Evolutionary conservation across 2,888 invertebrate species (phyloP), one percentile per base, ranked within the genome.

Genomic region (Agapostemon virescens): DNA sequence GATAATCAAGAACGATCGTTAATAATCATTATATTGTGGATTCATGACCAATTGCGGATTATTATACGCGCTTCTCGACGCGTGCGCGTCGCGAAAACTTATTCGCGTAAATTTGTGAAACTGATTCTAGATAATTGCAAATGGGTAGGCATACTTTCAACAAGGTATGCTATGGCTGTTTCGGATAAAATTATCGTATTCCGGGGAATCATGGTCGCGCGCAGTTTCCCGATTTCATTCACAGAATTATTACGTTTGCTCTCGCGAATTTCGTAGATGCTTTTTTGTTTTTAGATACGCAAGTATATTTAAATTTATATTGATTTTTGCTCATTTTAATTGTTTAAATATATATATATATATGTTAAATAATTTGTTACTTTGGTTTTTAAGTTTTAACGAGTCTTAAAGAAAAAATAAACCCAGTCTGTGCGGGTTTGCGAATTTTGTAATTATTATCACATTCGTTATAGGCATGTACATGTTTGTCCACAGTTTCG

Each of bases 31-130:
- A 64, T 49, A 64, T 38, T 42, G 33, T 36, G 23, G 30, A 45
- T 64, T 72, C 63, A 64, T 72, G 33, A 64, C 49, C 72, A 45
- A 72, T 64, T 72, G 33, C 49, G 63, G 63, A 49, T 64, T 72
- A 63, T 45, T 72, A 52, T 64, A 11, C 40, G 40, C 61, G 30
- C 33, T 63, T 67, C 52, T 63, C 52, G 52, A 38, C 30, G 30
- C 63, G 45, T 33, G 63, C 40, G 61, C 17, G 26, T 23, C 61
- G 15, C 42, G 63, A 63, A 71, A 71, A 55, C 71, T 71, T 71
- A 71, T 71, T 42, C 45, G 33, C 45, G 63, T 63, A 63, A 71
- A 63, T 72, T 64, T 36, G 64, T 36, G 63, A 36, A 36, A 36
- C 49, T 49, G 45, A 68, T 68, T 68, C 68, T 68, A 68, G 45